Percentiles rank a stretch among this genome's conserved stretches.
Conservation (phyloP, 2,113 vertebrate species). For the Chlorodrepanis virens region DNA sequence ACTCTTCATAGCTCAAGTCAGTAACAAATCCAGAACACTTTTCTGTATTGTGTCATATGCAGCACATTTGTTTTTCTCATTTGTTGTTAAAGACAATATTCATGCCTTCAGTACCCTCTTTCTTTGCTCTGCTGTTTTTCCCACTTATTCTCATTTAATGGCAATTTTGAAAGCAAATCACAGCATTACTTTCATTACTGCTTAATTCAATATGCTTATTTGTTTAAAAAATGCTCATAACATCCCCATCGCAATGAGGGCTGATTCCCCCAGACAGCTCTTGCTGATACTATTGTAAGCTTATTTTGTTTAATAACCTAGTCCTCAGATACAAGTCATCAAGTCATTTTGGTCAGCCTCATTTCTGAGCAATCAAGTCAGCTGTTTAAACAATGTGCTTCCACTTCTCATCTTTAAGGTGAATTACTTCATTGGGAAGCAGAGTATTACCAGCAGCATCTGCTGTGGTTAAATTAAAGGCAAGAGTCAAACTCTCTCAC, state of each 20-base stretch:
- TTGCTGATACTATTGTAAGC: neutral
- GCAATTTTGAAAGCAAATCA: neutral
- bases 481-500: neutral
- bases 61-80: neutral
- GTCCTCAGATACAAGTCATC: neutral
- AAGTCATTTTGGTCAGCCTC: neutral
- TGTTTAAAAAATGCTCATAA: neutral
- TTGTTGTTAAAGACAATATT: neutral
- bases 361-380: conserved; percentile 17
- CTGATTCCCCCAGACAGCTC: neutral
- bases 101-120: neutral
- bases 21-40: neutral
- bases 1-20: neutral
- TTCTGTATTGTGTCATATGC: neutral
- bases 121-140: neutral
- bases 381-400: conserved; percentile 1
- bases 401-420: conserved; percentile 31
- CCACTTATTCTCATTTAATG: neutral
- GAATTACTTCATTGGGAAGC: neutral
- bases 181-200: neutral
- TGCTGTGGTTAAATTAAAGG: neutral
- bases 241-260: neutral
- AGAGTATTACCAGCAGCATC: neutral
- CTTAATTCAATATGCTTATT: neutral
- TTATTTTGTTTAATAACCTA: neutral